phyloP scores from a whole-genome alignment of 2,113 vertebrate genomes.

The Rhinoderma darwinii region DNA sequence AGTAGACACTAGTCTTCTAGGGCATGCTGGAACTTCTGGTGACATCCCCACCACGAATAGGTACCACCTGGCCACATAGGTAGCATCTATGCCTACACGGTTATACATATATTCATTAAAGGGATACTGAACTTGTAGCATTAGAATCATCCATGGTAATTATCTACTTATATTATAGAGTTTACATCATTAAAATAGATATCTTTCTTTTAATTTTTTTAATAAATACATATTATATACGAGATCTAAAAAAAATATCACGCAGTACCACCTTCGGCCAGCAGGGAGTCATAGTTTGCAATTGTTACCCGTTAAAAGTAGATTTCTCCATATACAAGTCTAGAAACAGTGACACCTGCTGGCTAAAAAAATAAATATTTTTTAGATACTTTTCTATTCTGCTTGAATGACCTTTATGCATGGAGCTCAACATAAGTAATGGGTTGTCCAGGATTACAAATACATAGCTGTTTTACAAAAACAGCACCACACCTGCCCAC shows the following conservation, averaged over 20 bases:
- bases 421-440: neutral
- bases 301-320: neutral
- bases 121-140: neutral
- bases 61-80: no score
- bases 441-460: neutral
- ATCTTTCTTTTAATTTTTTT: neutral
- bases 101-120: neutral
- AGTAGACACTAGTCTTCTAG: neutral
- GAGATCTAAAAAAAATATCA: neutral
- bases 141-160: neutral
- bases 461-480: neutral
- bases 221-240: neutral
- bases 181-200: neutral
- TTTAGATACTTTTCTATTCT: no score
- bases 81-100: neutral
- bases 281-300: neutral
- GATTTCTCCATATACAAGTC: neutral
- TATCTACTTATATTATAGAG: neutral
- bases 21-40: neutral
- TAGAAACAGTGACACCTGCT: neutral
- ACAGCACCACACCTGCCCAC: no score
- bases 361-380: neutral
- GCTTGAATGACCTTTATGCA: neutral
- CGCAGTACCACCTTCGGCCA: neutral
- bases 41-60: neutral